A percentile compares a stretch with the other conserved stretches of the same genome.
Conservation (phyloP, 2,113 vertebrate genomes). For the Neodon shergylaensis region DNA sequence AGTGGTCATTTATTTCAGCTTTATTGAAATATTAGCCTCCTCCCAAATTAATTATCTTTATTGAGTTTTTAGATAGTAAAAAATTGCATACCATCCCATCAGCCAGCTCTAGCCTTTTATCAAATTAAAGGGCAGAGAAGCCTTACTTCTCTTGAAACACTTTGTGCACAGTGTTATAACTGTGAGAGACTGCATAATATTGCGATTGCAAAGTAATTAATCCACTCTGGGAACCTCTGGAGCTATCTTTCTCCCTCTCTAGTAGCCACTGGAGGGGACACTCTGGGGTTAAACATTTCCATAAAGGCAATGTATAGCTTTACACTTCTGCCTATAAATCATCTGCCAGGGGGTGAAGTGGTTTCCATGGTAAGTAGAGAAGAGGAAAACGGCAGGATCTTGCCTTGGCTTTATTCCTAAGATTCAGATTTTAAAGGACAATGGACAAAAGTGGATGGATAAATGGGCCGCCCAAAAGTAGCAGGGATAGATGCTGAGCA, state of each 20-base stretch:
- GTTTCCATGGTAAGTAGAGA: conserved; percentile 58
- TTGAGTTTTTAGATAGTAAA: conserved; percentile 51
- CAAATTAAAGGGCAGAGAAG: conserved; percentile 58
- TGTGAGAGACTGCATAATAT: conserved; percentile 43
- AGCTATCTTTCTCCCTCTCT: conserved; percentile 35
- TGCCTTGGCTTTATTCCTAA: conserved; percentile 59
- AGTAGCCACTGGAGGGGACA: conserved; percentile 35
- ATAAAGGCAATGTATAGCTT: conserved; percentile 33
- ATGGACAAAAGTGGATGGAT: not conserved
- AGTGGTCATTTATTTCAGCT: conserved; percentile 41
- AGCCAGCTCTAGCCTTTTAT: conserved; percentile 54
- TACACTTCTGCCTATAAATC: conserved; percentile 29
- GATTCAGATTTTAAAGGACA: conserved; percentile 48
- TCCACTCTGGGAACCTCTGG: conserved; percentile 18
- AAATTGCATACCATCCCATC: conserved; percentile 36
- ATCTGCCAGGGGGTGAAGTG: conserved; percentile 26
- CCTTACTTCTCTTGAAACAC: not conserved
- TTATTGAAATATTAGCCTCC: conserved; percentile 51
- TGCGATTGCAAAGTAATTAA: conserved; percentile 57
- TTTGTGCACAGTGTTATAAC: conserved; percentile 5
- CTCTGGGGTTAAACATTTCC: conserved; percentile 46
- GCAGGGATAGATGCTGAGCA: not conserved
- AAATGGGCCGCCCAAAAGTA: not conserved
- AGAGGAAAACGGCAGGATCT: conserved; percentile 41
- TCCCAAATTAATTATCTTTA: conserved; percentile 54